Evolutionary conservation across 2,888 invertebrate genomes (phyloP), one percentile per base, ranked within the genome.

Genomic region (Rhingia campestris): DNA sequence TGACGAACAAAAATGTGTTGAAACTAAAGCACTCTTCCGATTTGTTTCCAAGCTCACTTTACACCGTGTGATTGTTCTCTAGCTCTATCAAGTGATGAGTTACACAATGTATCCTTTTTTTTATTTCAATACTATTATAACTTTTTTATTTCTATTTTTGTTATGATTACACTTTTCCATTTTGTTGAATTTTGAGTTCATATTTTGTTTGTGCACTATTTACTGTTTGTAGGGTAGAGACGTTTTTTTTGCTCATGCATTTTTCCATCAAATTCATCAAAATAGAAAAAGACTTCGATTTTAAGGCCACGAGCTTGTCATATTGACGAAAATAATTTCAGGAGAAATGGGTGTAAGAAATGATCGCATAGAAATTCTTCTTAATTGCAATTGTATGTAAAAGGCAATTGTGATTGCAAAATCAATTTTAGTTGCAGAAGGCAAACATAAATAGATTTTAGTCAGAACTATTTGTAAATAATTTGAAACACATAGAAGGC

Each of bases 121-220:
- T 59, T 37, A n/a, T 56, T 30, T 45, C 33, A 45, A 56, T 22
- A 30, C 70, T 64, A 37, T 54, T 45, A 37, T 53, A 7, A 12
- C 35, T 56, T 45, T 70, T 35, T 53, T 12, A 41, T 35, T 51
- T 66, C 56, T 49, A 45, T 47, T 54, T 59, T 56, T 45, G 12
- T 66, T 75, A 37, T 56, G 35, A 61, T 51, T 61, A 45, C 41
- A 47, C 4, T 33, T 63, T 64, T 30, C 47, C n/a, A 59, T 22
- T 12, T 43, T 30, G 32, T 70, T 41, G n/a, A 33, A 43, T 66
- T 49, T 59, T 43, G 33, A 88, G 91, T 92, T 93, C 32, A 37
- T 45, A 53, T 54, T 41, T 30, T 39, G 56, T 70, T 43, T 76
- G 70, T 63, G 77, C 76, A 70, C 49, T 61, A 7, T 41, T 35